These are phyloP conservation scores for Odontesthes bonariensis DNA, from an alignment of 2,113 vertebrate species.

Conservation along the genomic window DNA sequence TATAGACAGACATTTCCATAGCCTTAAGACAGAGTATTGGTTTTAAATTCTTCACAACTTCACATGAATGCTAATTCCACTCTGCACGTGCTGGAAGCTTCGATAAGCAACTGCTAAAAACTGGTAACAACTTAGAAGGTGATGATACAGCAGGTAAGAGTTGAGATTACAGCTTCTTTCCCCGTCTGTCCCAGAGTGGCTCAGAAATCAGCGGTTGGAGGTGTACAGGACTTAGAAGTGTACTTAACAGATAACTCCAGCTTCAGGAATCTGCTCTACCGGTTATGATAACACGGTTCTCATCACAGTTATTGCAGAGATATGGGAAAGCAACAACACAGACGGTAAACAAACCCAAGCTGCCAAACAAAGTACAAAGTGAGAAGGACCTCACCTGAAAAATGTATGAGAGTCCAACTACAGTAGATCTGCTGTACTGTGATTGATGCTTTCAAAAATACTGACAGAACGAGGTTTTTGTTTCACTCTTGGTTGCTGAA, in stretches of 20 bases:
- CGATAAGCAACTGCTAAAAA: slow-evolving; percentile 12
- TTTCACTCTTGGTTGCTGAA: background rate
- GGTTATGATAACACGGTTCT: background rate
- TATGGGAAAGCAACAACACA: background rate
- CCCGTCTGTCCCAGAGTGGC: background rate
- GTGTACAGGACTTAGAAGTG: background rate
- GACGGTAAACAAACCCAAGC: background rate
- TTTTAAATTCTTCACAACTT: background rate
- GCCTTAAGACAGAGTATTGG: slow-evolving; percentile 3
- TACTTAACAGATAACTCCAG: background rate
- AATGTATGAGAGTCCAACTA: background rate
- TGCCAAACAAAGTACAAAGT: background rate
- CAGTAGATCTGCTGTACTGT: background rate
- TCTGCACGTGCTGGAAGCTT: slow-evolving; percentile 12
- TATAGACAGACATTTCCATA: slow-evolving; percentile 6
- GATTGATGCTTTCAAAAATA: slow-evolving; percentile 6
- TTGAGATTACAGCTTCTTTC: background rate
- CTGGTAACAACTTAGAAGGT: slow-evolving; percentile 10
- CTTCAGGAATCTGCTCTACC: background rate
- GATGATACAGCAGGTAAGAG: background rate
- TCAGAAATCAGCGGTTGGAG: background rate
- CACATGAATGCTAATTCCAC: slow-evolving; percentile 18
- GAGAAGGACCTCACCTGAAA: slow-evolving; percentile 6
- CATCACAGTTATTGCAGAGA: background rate
- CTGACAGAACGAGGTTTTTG: background rate